A percentile compares a stretch with the other conserved stretches of the same genome.
Evolutionary conservation across 2,888 invertebrate genomes (phyloP).

Genomic region (Dicranocentrus wangi): DNA sequence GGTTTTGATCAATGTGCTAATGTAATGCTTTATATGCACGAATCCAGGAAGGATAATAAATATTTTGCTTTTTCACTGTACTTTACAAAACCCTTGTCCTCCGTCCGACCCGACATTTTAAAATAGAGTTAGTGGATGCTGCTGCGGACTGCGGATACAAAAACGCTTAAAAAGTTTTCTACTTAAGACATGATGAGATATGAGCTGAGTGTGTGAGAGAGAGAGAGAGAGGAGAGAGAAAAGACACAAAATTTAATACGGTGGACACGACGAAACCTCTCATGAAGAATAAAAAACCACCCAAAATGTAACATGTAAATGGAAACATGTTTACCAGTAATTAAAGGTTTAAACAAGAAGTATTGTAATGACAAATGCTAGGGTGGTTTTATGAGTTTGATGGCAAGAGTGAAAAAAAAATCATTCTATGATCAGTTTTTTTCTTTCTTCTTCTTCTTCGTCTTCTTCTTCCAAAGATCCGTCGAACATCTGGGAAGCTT

Average conservation of each 20-base stretch:
- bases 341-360: conserved; percentile 50
- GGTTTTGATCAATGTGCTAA: too few relatives aligned
- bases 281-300: conserved; percentile 28
- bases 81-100: too few relatives aligned
- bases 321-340: conserved; percentile 54
- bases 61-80: too few relatives aligned
- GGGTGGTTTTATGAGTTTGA: conserved; percentile 51
- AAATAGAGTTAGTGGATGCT: too few relatives aligned
- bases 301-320: conserved; percentile 56
- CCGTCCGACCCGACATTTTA: too few relatives aligned
- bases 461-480: neutral
- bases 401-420: conserved; percentile 45
- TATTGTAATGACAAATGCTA: conserved; percentile 51
- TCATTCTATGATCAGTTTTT: neutral
- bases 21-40: too few relatives aligned
- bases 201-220: too few relatives aligned
- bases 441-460: conserved; percentile 14
- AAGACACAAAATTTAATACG: neutral
- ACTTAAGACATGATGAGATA: too few relatives aligned
- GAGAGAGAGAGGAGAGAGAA: neutral
- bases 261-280: conserved; percentile 9
- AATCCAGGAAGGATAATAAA: too few relatives aligned
- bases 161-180: too few relatives aligned
- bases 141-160: too few relatives aligned
- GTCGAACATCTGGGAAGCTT: conserved; percentile 26